Conservation (phyloP, 2,113 vertebrate genomes). For the Pseudopipra pipra region DNA sequence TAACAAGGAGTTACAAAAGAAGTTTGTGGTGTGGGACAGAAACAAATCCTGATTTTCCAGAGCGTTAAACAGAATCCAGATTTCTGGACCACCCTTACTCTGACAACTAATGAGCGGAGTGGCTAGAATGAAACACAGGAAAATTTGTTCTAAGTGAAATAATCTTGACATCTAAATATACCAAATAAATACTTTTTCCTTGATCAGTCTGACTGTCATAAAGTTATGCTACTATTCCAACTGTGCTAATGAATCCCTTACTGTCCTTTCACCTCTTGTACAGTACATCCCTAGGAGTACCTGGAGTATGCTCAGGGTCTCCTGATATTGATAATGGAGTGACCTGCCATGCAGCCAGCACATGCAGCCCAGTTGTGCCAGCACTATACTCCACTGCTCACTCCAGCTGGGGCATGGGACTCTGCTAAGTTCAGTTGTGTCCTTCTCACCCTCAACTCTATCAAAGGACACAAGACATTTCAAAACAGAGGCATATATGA, state of each 20-base stretch:
- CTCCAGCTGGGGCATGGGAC: neutral
- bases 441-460: neutral
- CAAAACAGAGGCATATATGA: neutral
- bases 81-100: neutral
- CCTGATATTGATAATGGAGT: rapidly evolving
- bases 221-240: neutral
- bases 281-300: neutral
- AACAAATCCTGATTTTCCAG: neutral
- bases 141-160: neutral
- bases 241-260: neutral
- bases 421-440: neutral
- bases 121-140: neutral
- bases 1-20: neutral
- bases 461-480: neutral
- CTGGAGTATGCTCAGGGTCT: neutral
- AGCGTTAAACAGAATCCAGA: neutral
- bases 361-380: neutral
- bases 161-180: neutral
- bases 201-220: neutral
- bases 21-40: neutral
- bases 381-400: neutral
- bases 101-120: neutral
- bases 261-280: neutral
- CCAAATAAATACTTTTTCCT: neutral
- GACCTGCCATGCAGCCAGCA: neutral